Evolutionary conservation across 1,140 invertebrate genomes (phyloP), one percentile per base, ranked within the genome.

Genomic region (Liolophura sinensis): DNA sequence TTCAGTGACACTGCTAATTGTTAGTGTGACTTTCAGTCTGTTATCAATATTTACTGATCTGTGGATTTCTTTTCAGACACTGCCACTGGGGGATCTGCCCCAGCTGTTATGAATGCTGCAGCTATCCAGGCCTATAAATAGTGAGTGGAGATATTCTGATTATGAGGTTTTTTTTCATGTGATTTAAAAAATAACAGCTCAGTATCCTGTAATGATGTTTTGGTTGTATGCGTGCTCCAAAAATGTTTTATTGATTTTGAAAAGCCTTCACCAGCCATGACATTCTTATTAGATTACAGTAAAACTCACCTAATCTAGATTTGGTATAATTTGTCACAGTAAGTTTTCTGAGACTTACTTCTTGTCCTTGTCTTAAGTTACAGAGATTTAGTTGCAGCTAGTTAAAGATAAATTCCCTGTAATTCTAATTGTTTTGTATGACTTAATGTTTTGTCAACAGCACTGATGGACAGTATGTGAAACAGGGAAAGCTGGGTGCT

Each of bases 401-500:
- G 14, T 24, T 48, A 12, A 25, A 48, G 18, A 12, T 60, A 47
- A 60, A 12, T 60, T 24, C 47, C 18, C 56, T n/a, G n/a, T 51
- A 51, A 51, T n/a, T 20, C 24, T 24, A 12, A 54, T 12, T 3
- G 51, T 54, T 4, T 20, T 27, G 14, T 61, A 22, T 15, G 40
- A 31, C n/a, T 57, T 60, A 62, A 48, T 64, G 52, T 68, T 62
- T 54, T 24, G 68, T 62, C 72, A 71, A 40, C 68, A 85, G 84
- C 71, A 69, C 82, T 24, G 81, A 83, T 69, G 75, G 73, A 48
- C 77, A 81, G 60, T 82, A 84, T 78, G 73, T 69, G 16, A 79
- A 72, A 63, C 81, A 84, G 71, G 85, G 85, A 20, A 85, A 86
- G 77, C 67, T 85, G 14, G 84, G 84, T 25, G 75, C 78, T 50